Conservation (phyloP, 1,140 invertebrate species). For the Drosophila navojoa region DNA sequence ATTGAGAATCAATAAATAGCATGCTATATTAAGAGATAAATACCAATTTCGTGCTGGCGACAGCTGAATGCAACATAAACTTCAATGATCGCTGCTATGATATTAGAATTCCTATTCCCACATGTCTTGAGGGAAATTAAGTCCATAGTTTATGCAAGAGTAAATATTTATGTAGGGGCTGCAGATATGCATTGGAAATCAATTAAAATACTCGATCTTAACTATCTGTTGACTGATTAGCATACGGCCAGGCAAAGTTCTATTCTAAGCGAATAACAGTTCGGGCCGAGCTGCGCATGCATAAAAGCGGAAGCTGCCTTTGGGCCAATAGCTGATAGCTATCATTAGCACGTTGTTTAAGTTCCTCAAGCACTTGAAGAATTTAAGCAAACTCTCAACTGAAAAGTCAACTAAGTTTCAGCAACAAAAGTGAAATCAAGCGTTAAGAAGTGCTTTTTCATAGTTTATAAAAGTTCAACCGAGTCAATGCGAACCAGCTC, state of each 20-base stretch:
- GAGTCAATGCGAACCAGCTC: slow-evolving; percentile 28
- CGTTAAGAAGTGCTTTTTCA: slow-evolving; percentile 24
- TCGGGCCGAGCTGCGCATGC: slow-evolving; percentile 38
- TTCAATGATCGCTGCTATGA: too few species aligned
- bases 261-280: slow-evolving; percentile 4
- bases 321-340: slow-evolving; percentile 34
- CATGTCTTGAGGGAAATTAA: slow-evolving; percentile 7
- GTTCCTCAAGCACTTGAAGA: slow-evolving; percentile 21
- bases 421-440: slow-evolving; percentile 20
- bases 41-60: too few species aligned
- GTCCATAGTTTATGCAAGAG: background rate
- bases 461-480: slow-evolving; percentile 28
- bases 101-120: background rate
- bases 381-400: slow-evolving; percentile 20
- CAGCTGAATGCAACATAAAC: too few species aligned
- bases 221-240: slow-evolving; percentile 18
- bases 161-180: background rate
- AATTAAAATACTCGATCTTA: slow-evolving; percentile 16
- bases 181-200: slow-evolving; percentile 9
- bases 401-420: slow-evolving; percentile 12
- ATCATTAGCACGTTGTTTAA: too few species aligned
- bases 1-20: background rate
- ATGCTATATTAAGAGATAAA: too few species aligned
- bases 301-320: slow-evolving; percentile 55
- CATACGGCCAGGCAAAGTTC: slow-evolving; percentile 10